A percentile compares a stretch with the other conserved stretches of the same genome.
These are phyloP conservation scores for Zapus hudsonius DNA, from an alignment of 2,113 vertebrate species.

Conservation along the genomic window DNA sequence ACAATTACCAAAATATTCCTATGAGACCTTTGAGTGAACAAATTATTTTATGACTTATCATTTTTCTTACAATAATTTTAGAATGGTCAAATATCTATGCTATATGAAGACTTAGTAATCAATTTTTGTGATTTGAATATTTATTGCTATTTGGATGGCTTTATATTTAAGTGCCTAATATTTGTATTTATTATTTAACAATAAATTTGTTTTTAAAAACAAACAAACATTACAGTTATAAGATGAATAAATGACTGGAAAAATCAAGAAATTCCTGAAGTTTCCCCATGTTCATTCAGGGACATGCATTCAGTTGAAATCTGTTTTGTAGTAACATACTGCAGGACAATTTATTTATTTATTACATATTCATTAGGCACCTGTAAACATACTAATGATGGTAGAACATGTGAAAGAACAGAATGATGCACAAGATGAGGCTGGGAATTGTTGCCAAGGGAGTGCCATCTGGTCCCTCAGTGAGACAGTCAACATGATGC, in stretches of 20 bases:
- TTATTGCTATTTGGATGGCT: too few species aligned
- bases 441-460: background rate
- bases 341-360: background rate
- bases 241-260: background rate
- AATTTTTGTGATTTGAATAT: too few species aligned
- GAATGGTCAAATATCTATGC: too few species aligned
- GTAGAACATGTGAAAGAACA: background rate
- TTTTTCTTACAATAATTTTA: too few species aligned
- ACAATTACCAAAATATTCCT: background rate
- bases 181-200: too few species aligned
- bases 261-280: background rate
- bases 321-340: constrained; percentile 19
- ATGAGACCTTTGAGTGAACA: background rate
- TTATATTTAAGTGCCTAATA: too few species aligned
- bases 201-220: too few species aligned
- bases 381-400: constrained; percentile 1
- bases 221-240: background rate
- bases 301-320: background rate
- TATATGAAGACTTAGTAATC: too few species aligned
- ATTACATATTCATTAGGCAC: background rate
- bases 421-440: background rate
- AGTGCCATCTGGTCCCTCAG: background rate
- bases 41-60: background rate
- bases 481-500: background rate
- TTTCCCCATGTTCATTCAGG: background rate